phyloP scores from a whole-genome alignment of 2,113 vertebrate species.

The Daboia siamensis region DNA sequence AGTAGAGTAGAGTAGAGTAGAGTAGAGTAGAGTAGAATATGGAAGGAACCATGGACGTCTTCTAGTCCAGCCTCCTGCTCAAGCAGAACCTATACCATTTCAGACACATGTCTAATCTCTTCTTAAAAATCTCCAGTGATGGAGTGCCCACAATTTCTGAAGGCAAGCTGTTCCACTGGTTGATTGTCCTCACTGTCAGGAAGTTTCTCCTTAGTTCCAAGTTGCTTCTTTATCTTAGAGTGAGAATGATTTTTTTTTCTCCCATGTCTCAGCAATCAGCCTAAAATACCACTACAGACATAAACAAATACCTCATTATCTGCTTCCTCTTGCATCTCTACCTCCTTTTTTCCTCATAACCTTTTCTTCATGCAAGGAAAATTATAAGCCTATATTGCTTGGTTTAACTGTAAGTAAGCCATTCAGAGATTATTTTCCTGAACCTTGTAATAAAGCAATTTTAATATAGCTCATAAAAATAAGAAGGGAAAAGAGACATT shows the following conservation, averaged over 20 bases:
- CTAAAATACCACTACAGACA: background rate
- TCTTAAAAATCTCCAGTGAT: no score
- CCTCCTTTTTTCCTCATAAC: background rate
- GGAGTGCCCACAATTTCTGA: no score
- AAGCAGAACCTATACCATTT: no score
- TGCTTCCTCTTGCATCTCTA: background rate
- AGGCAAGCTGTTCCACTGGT: no score
- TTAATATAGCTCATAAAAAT: background rate
- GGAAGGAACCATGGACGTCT: no score
- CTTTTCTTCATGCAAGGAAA: background rate
- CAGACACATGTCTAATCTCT: no score
- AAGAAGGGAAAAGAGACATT: background rate
- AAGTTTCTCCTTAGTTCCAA: no score
- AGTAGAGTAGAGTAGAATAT: no score
- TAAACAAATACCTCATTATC: background rate
- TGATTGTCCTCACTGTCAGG: no score
- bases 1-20: no score
- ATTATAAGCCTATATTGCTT: background rate
- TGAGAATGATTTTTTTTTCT: background rate
- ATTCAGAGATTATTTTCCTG: background rate
- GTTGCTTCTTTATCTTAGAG: background rate
- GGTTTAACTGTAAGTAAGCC: background rate
- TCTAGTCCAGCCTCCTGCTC: no score
- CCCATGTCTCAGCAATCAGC: background rate
- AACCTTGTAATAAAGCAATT: background rate